phyloP scores from a whole-genome alignment of 1,140 invertebrate genomes.

The Sycophaga agraensis region DNA sequence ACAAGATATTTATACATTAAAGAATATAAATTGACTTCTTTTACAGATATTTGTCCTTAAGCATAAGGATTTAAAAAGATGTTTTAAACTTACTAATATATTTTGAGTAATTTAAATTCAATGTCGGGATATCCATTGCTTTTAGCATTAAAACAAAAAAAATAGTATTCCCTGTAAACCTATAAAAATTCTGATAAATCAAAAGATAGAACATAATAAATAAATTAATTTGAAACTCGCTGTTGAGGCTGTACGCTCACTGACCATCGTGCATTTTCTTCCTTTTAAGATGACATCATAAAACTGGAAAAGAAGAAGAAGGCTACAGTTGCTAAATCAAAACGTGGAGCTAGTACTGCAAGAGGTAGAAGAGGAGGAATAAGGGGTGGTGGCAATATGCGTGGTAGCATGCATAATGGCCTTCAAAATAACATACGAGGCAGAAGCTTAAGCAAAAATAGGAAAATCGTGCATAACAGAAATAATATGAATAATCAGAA shows the following conservation, averaged over 20 bases:
- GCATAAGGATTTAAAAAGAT: neutral
- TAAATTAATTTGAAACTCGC: conserved; percentile 30
- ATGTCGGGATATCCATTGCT: neutral
- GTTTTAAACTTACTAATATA: neutral
- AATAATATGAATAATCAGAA: conserved; percentile 8
- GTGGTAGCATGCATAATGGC: conserved; percentile 22
- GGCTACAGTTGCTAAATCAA: conserved; percentile 37
- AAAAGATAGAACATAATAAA: conserved; percentile 13
- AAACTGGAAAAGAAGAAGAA: conserved; percentile 59
- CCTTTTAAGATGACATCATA: conserved; percentile 60
- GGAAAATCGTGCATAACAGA: conserved; percentile 15
- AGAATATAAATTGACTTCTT: neutral
- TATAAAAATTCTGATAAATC: conserved; percentile 10
- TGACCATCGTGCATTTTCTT: conserved; percentile 49
- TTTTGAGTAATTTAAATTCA: neutral
- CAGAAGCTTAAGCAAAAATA: neutral
- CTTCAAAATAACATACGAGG: conserved; percentile 21
- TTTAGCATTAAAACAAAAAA: conserved; percentile 7
- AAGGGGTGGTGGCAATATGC: conserved; percentile 27
- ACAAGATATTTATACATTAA: neutral
- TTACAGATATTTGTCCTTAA: neutral
- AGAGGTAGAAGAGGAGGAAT: conserved; percentile 31
- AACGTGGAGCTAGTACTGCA: conserved; percentile 22
- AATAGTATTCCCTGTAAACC: too few relatives aligned
- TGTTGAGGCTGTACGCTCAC: conserved; percentile 44